Conservation (phyloP, 30 jellyfish, hydroid and myxozoan genomes). For the Cassiopea xamachana region DNA sequence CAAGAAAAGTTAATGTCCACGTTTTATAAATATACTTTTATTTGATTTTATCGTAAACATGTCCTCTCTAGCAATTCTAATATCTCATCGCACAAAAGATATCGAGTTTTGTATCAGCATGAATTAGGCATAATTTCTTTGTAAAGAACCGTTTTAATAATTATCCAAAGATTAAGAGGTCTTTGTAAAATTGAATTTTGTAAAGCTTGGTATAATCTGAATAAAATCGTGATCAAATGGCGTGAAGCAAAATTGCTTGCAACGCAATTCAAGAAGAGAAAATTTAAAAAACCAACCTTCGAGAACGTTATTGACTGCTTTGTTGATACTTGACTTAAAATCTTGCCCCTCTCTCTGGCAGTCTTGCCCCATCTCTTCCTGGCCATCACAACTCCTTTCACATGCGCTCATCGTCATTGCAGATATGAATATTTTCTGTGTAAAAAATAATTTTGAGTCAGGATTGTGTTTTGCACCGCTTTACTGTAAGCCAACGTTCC, state of each 20-base stretch:
- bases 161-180: slow-evolving; percentile 58
- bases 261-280: not conserved
- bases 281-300: slow-evolving; percentile 49
- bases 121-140: slow-evolving; percentile 13
- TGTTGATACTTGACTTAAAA: slow-evolving; percentile 67
- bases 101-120: not conserved
- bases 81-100: not conserved
- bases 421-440: slow-evolving; percentile 53
- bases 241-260: slow-evolving; percentile 2
- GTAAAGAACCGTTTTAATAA: slow-evolving; percentile 44
- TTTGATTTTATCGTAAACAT: not conserved
- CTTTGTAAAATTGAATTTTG: slow-evolving; percentile 60
- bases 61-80: not conserved
- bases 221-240: slow-evolving; percentile 21
- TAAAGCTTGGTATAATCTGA: slow-evolving; percentile 52
- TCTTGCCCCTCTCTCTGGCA: slow-evolving; percentile 44
- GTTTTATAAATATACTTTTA: not conserved
- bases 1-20: not conserved
- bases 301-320: slow-evolving; percentile 81
- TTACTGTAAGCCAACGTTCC: no score
- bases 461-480: not conserved
- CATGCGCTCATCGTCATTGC: slow-evolving; percentile 73
- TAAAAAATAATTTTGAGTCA: not conserved
- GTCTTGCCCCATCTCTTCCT: slow-evolving; percentile 54
- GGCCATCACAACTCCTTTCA: slow-evolving; percentile 38